phyloP scores from a whole-genome alignment of 2,113 vertebrate species.

The Sander lucioperca region DNA sequence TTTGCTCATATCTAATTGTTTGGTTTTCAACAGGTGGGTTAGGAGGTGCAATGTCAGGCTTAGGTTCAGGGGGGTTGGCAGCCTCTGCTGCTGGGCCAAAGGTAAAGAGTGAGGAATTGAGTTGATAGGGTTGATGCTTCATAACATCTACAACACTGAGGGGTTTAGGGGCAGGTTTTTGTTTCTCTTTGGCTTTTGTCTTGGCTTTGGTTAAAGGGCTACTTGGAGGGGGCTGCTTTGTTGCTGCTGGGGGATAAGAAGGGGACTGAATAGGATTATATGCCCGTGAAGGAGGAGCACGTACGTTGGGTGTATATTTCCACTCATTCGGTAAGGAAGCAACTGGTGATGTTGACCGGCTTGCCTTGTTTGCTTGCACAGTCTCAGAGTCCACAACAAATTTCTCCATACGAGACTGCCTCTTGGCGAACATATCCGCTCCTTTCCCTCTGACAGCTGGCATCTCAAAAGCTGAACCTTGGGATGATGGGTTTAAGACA shows the following conservation, averaged over 20 bases:
- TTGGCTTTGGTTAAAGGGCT: slow-evolving; percentile 79
- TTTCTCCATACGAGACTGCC: slow-evolving; percentile 98
- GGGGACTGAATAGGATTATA: slow-evolving; percentile 96
- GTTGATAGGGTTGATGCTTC: slow-evolving; percentile 97
- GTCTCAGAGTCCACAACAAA: slow-evolving; percentile 96
- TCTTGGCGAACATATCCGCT: slow-evolving; percentile 95
- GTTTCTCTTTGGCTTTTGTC: slow-evolving; percentile 86
- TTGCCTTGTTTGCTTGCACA: slow-evolving; percentile 90
- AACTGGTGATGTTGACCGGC: slow-evolving; percentile 88
- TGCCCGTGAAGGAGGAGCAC: slow-evolving; percentile 92
- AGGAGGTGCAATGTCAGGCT: slow-evolving; percentile 66
- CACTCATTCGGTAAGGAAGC: slow-evolving; percentile 93
- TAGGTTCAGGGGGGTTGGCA: slow-evolving; percentile 71
- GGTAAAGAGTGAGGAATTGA: slow-evolving; percentile 94
- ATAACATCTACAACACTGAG: slow-evolving; percentile 95
- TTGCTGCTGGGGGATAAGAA: slow-evolving; percentile 91
- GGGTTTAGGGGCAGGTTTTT: slow-evolving; percentile 89
- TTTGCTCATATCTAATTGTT: slow-evolving; percentile 76
- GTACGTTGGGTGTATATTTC: slow-evolving; percentile 95
- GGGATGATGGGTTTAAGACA: slow-evolving; percentile 73
- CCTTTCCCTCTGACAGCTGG: slow-evolving; percentile 92
- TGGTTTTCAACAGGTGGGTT: slow-evolving; percentile 79
- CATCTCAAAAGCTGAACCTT: slow-evolving; percentile 89
- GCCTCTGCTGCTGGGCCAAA: slow-evolving; percentile 89
- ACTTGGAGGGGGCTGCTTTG: slow-evolving; percentile 84